A percentile compares a stretch with the other conserved stretches of the same genome.
Conservation (phyloP, 2,797 vertebrate species). For the Ibycter americanus region DNA sequence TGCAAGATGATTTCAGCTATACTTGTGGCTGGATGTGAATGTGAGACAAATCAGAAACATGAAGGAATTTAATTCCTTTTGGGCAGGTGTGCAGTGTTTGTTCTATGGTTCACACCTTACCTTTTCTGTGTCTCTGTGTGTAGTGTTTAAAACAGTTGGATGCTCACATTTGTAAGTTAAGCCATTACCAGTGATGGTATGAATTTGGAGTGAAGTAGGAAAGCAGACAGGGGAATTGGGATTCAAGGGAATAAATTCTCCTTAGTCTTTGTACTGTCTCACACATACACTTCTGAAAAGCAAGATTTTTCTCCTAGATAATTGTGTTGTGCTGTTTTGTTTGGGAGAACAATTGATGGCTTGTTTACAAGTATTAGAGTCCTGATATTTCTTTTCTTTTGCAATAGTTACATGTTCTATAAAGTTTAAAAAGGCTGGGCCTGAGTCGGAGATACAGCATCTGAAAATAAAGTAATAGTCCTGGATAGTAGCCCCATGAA, state of each 20-base stretch:
- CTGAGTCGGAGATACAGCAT: background rate
- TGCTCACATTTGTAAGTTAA: background rate
- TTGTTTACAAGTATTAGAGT: background rate
- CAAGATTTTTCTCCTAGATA: background rate
- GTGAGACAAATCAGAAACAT: background rate
- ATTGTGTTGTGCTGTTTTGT: background rate
- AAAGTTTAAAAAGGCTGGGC: background rate
- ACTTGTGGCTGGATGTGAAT: background rate
- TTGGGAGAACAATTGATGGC: background rate
- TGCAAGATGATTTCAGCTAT: background rate
- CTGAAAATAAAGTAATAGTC: background rate
- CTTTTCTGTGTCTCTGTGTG: background rate
- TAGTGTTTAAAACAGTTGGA: background rate
- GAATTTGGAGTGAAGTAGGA: background rate
- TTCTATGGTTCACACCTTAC: background rate
- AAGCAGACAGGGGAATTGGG: background rate
- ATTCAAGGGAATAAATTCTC: background rate
- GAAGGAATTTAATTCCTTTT: background rate
- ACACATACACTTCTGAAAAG: background rate
- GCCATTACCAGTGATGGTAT: background rate
- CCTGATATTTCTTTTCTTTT: background rate
- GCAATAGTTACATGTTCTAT: background rate
- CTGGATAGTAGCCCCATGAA: rapidly evolving
- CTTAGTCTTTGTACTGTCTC: background rate
- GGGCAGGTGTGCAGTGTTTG: rapidly evolving